Evolutionary conservation across 2,888 invertebrate genomes (phyloP).

Genomic region (Scrobipalpa atriplicella): DNA sequence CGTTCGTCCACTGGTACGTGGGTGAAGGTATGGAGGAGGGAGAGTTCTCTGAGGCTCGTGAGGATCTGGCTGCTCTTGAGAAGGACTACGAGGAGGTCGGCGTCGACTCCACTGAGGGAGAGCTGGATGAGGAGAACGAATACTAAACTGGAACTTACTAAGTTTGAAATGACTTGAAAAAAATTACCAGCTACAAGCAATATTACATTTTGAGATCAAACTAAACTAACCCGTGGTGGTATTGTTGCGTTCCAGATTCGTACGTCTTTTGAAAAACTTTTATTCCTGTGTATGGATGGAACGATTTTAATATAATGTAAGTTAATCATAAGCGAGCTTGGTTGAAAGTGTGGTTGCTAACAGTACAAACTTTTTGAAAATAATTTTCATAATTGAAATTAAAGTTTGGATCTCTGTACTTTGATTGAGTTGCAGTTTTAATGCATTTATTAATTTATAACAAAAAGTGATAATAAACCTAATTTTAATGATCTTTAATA

Average conservation of each 20-base stretch:
- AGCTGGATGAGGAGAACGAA: constrained; percentile 86
- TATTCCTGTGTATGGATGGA: too few relatives aligned
- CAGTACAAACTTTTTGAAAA: constrained; percentile 62
- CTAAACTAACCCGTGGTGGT: not conserved
- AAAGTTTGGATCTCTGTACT: constrained; percentile 54
- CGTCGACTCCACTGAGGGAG: constrained; percentile 88
- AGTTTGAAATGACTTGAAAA: not conserved
- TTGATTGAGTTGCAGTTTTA: constrained; percentile 39
- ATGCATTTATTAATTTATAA: constrained; percentile 68
- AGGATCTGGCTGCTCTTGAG: constrained; percentile 91
- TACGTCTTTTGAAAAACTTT: not conserved
- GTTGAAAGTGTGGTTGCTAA: constrained; percentile 41
- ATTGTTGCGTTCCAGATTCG: not conserved
- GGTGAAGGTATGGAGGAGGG: constrained; percentile 95
- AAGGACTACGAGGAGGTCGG: constrained; percentile 92
- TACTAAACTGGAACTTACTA: constrained; percentile 67
- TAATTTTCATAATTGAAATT: constrained; percentile 48
- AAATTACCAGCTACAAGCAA: not conserved
- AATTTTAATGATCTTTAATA: constrained; percentile 37
- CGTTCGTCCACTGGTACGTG: constrained; percentile 98
- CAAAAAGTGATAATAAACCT: constrained; percentile 59
- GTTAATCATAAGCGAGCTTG: constrained; percentile 41
- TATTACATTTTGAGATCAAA: not conserved
- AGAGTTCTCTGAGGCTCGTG: constrained; percentile 94
- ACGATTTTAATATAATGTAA: constrained; percentile 18